Base-by-base conservation (phyloP, 2,797 vertebrate species). In the Otolemur crassicaudatus region DNA sequence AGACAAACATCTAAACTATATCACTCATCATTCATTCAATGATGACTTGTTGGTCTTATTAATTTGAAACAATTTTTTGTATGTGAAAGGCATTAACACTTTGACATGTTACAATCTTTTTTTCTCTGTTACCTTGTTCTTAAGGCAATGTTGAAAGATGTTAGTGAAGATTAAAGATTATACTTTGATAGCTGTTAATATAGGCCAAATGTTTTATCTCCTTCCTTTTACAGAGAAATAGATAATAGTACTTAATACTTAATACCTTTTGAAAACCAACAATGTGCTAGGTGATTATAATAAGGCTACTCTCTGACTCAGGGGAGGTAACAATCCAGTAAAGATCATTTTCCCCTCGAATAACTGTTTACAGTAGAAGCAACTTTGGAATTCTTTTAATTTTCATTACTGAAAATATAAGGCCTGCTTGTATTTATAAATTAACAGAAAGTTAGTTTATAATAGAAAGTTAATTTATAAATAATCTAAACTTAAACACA, bases 391-490 rank as follows among this genome's bases (percentile, higher is more conserved):
- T 82, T 82, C 63, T 87, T 94, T 91, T 34, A 58, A 37, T 86
- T 87, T 65, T 91, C 82, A 73, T 67, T 75, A 91, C 63, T 3
- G 72, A 63, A 49, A 56, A 43, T 63, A 70, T 46, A 81, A 73
- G 58, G 9, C 49, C 49, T 53, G 49, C 49, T 53, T 53, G 13
- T 53, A 53, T 53, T 53, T 53, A 80, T 43, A 20, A 49, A 61
- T 53, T 53, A 61, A 61, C n/a, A 84, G 25, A 92, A 94, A 86
- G 61, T 83, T 34, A 69, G 40, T 90, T 83, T 89, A 60, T 17
- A 89, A 89, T 49, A 84, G 25, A 92, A 94, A 86, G 70, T 83
- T 46, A 69, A 56, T 90, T 84, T 90, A 49, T 17, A 90, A 90
- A 75, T 84, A 86, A 67, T 11, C 31, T 90, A 84, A 83, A 81